Conservation (phyloP, 2,113 vertebrate genomes). For the Cyanoramphus novaezelandiae region DNA sequence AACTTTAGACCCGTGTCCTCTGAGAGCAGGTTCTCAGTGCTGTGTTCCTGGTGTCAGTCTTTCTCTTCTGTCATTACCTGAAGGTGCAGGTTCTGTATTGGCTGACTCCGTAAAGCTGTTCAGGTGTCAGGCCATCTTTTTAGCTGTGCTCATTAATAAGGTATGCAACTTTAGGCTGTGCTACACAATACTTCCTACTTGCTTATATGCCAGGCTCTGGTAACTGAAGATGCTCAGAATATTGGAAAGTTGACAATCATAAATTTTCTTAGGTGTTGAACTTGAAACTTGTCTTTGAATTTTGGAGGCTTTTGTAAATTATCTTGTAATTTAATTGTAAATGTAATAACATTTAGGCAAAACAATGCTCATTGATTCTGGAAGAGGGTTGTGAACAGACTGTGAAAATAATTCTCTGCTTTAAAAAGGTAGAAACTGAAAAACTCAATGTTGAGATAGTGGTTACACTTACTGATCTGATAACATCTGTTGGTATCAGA, state of each 20-base stretch:
- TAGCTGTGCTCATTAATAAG: not conserved
- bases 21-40: not conserved
- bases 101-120: not conserved
- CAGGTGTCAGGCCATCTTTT: not conserved
- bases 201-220: not conserved
- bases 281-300: not conserved
- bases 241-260: not conserved
- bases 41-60: not conserved
- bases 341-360: not conserved
- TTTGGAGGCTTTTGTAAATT: not conserved
- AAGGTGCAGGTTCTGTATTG: not conserved
- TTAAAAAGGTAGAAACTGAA: not conserved
- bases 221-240: not conserved
- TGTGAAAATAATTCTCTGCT: not conserved
- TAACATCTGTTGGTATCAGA: not conserved
- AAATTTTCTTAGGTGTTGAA: not conserved
- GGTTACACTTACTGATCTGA: not conserved
- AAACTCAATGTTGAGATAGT: not conserved
- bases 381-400: not conserved
- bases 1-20: not conserved
- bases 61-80: not conserved
- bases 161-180: not conserved
- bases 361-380: not conserved
- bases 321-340: too few species aligned
- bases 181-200: rapidly evolving